A percentile compares a stretch with the other conserved stretches of the same genome.
phyloP scores from a whole-genome alignment of 2,113 vertebrate genomes.

The Anas platyrhynchos region DNA sequence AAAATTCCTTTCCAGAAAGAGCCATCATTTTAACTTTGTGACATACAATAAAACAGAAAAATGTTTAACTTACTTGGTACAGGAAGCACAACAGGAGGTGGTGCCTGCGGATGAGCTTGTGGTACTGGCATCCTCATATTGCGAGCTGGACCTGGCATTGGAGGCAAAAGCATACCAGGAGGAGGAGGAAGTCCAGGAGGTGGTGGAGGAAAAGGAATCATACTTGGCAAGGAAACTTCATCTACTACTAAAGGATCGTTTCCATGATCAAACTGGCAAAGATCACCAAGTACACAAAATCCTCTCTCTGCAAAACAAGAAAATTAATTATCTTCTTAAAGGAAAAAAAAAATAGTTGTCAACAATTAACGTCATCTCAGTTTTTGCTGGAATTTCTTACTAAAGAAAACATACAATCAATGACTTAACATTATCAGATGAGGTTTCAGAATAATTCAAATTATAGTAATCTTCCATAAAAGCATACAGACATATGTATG shows the following conservation, averaged over 20 bases:
- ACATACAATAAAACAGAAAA: background rate
- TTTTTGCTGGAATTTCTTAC: background rate
- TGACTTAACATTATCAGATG: background rate
- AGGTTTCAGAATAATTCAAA: background rate
- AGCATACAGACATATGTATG: background rate
- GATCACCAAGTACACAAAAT: constrained; percentile 95
- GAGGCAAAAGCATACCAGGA: constrained; percentile 83
- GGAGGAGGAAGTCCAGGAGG: constrained; percentile 84
- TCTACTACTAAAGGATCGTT: constrained; percentile 94
- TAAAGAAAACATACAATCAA: background rate
- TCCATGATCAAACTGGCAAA: constrained; percentile 95
- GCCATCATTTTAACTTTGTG: background rate
- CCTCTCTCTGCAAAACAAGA: constrained; percentile 88
- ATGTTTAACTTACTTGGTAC: constrained; percentile 82
- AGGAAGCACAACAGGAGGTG: constrained; percentile 90
- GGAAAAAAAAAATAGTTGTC: background rate
- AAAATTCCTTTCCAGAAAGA: background rate
- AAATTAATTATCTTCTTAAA: background rate
- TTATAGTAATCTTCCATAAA: background rate
- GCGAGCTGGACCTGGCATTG: constrained; percentile 79
- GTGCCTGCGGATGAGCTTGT: constrained; percentile 84
- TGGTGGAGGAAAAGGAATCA: constrained; percentile 95
- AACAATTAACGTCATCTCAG: accelerated
- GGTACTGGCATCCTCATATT: constrained; percentile 85
- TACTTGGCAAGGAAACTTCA: constrained; percentile 92